A percentile compares a stretch with the other conserved stretches of the same genome.
Evolutionary conservation across 2,888 invertebrate genomes (phyloP).

Genomic region (Drosophila neutralis): DNA sequence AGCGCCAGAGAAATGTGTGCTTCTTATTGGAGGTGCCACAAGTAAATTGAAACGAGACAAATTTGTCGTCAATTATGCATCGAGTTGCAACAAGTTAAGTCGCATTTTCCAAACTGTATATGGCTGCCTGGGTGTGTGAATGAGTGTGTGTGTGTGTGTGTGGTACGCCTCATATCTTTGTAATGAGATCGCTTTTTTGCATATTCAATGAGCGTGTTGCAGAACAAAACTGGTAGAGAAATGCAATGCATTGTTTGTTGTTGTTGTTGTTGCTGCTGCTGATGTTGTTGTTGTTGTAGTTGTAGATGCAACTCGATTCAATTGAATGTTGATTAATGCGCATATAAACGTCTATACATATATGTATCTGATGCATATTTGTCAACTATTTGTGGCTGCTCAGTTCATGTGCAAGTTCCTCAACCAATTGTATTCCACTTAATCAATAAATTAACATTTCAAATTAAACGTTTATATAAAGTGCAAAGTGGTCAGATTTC

Average conservation of each 20-base stretch:
- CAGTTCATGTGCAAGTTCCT: slow-evolving; percentile 15
- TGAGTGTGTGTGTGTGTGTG: background rate
- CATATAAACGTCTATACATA: background rate
- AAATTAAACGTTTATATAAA: background rate
- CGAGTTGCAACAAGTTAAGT: background rate
- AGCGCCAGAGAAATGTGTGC: slow-evolving; percentile 1
- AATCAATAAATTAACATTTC: slow-evolving; percentile 19
- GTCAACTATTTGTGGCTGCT: background rate
- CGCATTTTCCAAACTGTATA: slow-evolving; percentile 36
- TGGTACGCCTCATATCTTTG: slow-evolving; percentile 9
- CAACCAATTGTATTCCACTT: slow-evolving; percentile 12
- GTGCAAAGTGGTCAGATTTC: slow-evolving; percentile 1
- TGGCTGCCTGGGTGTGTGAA: background rate
- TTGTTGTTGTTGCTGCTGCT: background rate
- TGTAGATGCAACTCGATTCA: slow-evolving; percentile 9
- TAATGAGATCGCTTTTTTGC: slow-evolving; percentile 23
- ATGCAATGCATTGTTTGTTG: slow-evolving; percentile 10
- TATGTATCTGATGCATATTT: too few species aligned
- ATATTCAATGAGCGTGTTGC: slow-evolving; percentile 21
- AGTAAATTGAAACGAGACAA: slow-evolving; percentile 21
- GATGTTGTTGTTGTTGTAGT: background rate
- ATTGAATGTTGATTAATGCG: slow-evolving; percentile 36
- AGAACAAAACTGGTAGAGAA: slow-evolving; percentile 21
- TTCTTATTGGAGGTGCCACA: background rate
- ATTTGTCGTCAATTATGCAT: background rate